These are phyloP conservation scores for Cnemophilus loriae DNA, from an alignment of 2,113 vertebrate genomes.

Conservation along the genomic window DNA sequence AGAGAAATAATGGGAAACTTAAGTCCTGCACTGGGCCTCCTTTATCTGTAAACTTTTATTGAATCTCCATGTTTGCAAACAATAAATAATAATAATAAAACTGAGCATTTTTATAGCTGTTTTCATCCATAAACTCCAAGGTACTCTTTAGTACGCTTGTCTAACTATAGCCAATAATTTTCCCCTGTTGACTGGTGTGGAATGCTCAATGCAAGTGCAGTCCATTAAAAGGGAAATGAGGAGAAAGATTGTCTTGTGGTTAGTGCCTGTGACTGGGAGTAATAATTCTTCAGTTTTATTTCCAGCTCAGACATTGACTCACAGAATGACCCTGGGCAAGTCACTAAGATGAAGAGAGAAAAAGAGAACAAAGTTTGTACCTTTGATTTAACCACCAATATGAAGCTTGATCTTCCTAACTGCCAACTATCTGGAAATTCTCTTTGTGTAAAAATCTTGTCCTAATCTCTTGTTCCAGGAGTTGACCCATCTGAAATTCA, in stretches of 20 bases:
- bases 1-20: not conserved
- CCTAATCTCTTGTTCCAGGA: not conserved
- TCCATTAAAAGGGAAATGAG: conserved; percentile 51
- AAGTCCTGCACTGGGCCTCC: not conserved
- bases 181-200: not conserved
- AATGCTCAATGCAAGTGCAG: conserved; percentile 38
- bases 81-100: conserved; percentile 60
- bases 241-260: conserved; percentile 17
- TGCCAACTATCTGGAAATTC: not conserved
- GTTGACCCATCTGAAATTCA: not conserved
- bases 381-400: not conserved
- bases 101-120: conserved; percentile 28
- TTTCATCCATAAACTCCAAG: conserved; percentile 38
- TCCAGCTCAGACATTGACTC: conserved; percentile 3
- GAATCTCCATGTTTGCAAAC: conserved; percentile 32
- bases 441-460: not conserved
- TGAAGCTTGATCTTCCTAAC: not conserved
- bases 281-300: conserved; percentile 44
- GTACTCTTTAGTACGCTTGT: not conserved
- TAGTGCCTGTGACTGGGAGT: conserved; percentile 9
- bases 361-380: not conserved
- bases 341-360: not conserved
- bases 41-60: conserved; percentile 27
- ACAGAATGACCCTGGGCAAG: not conserved
- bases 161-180: conserved; percentile 23